Base-by-base conservation (phyloP, 2,888 invertebrate species). In the Thelaira solivaga region DNA sequence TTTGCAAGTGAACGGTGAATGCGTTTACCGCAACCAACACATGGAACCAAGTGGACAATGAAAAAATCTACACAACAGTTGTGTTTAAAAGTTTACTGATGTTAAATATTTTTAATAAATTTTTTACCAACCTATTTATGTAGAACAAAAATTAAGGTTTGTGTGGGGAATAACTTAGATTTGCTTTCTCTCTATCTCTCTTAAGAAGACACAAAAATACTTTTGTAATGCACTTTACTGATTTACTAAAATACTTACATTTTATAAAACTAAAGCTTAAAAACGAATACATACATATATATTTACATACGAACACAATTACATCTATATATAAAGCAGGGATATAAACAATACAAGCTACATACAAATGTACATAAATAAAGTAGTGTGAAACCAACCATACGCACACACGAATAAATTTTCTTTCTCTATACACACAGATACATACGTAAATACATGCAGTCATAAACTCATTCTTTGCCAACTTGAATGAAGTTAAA, bases 1-100 rank as follows among this genome's bases (percentile, higher is more conserved):
- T 86, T 85, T 83, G 82, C 83, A 82, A 82, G 83, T 84, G 83
- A 84, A 85, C 82, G 83, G 82, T 85, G 82, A 83, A 82, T 84
- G 85, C 83, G 81, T 84, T 82, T 72, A 81, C 81, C 82, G 75
- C 83, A 83, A 74, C 68, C 80, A 73, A 31, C 76, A 77, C 72
- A 77, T 73, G 72, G 74, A 64, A 68, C 22, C 51, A 18, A 75
- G 47, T 71, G 78, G 75, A 71, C 72, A 77, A 68, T 77, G 77
- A 62, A 57, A 68, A 72, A 72, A 64, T 59, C 13, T 49, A n/a
- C 8, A 57, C 20, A 3, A 71, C 51, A 71, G 61, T 71, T 6
- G 11, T 13, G 26, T 1, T 3, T 3, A 51, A 41, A 64, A 64
- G 10, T 64, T 36, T n/a, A 36, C 11, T 10, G 26, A 5, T 26